Evolutionary conservation across 2,888 invertebrate species (phyloP), one percentile per base, ranked within the genome.

Genomic region (Ferrisia virgata): DNA sequence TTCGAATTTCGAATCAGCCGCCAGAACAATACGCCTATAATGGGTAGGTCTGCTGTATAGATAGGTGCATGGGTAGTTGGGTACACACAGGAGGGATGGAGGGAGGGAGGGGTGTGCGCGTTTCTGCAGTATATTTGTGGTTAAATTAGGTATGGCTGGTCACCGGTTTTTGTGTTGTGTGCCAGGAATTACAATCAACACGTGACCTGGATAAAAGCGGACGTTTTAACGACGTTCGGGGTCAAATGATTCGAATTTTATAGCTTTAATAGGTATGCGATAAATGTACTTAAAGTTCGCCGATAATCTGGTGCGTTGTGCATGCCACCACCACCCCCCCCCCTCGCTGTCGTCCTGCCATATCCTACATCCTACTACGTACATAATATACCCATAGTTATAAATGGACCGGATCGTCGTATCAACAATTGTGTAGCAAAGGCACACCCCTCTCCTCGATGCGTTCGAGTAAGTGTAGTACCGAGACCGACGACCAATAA

Each of bases 181-280:
- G 82, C 72, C 39, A 82, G 69, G 72, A 82, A 82, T 82, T 82
- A 82, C 82, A 82, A 82, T 82, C 82, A 82, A 82, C 82, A 82
- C 82, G 82, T 82, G 82, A 82, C 82, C 82, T 72, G 82, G 69
- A 72, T 82, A 72, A 69, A 47, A 82, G 31, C 82, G 72, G n/a
- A 53, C 33, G 81, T 33, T 81, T 31, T 81, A 81, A 81, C 81
- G 33, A 47, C 81, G 47, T 33, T 81, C 81, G 81, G 81, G n/a
- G 82, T 82, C 82, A 82, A 64, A 82, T 82, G 82, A 82, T 82
- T 82, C 82, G 82, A 82, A 82, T 82, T 82, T 82, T 72, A 82
- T 72, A 82, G 82, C 72, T 43, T 79, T 79, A 43, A 79, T 79
- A 79, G 79, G 79, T 79, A 79, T 79, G 79, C 79, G 47, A 79